A percentile compares a stretch with the other conserved stretches of the same genome.
Conservation (phyloP, 2,888 invertebrate species). For the Trissoscelio sp. region DNA sequence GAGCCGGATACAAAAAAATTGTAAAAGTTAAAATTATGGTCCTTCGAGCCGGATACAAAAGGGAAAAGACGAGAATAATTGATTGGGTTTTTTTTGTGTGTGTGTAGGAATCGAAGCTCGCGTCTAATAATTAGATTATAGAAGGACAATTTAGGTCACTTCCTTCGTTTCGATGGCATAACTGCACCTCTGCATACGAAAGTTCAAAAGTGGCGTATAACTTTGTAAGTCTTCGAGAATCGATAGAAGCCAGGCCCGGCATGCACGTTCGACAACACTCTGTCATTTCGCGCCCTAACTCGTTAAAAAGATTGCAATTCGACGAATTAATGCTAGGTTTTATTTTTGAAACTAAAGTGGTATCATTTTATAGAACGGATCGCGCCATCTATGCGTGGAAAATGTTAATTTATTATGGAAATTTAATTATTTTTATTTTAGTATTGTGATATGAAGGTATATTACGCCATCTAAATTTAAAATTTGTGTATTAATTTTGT, state of each 20-base stretch:
- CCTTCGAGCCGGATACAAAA: too few species aligned
- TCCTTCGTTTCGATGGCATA: conserved; percentile 72
- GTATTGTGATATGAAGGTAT: too few species aligned
- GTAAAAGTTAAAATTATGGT: too few species aligned
- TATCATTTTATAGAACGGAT: too few species aligned
- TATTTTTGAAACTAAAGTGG: too few species aligned
- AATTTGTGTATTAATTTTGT: too few species aligned
- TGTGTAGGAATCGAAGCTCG: conserved; percentile 47
- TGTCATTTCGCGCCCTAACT: conserved; percentile 53
- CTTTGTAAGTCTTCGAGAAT: conserved; percentile 80
- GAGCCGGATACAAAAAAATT: too few species aligned
- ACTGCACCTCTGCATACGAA: conserved; percentile 70
- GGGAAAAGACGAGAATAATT: too few species aligned
- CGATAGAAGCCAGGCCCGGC: conserved; percentile 80
- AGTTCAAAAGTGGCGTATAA: conserved; percentile 72
- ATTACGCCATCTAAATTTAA: too few species aligned
- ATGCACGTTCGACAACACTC: conserved; percentile 69
- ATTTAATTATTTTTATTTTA: too few species aligned
- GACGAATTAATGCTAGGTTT: conserved; percentile 50
- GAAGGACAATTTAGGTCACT: conserved; percentile 75
- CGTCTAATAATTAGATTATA: conserved; percentile 61
- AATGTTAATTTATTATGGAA: too few species aligned
- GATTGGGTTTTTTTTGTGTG: conserved; percentile 38
- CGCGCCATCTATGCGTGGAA: too few species aligned
- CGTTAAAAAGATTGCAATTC: conserved; percentile 63